Evolutionary conservation across 2,797 vertebrate species (phyloP).

Genomic region (Macrochelys suwanniensis): DNA sequence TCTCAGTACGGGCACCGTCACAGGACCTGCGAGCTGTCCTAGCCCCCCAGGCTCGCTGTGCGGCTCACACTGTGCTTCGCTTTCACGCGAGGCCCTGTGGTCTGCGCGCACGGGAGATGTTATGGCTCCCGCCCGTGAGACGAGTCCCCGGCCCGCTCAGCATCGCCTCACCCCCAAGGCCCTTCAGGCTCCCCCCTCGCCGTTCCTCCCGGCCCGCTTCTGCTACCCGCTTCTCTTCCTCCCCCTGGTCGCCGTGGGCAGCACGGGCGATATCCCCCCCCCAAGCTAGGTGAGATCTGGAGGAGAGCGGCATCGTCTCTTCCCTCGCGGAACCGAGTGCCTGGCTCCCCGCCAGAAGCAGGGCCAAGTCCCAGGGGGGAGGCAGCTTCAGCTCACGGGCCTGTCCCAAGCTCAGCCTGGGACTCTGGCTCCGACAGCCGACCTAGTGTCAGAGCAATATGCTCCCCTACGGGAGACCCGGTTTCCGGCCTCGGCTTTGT

Average conservation of each 20-base stretch:
- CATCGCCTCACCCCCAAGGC: too few species aligned
- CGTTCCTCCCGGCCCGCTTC: neutral
- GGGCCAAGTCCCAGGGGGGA: neutral
- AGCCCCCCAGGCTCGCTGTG: too few species aligned
- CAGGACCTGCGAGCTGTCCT: too few species aligned
- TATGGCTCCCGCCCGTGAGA: neutral
- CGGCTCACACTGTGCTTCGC: neutral
- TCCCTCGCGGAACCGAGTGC: neutral
- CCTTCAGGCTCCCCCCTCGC: fast-evolving
- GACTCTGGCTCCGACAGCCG: neutral
- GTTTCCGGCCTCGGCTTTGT: neutral
- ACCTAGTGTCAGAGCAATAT: too few species aligned
- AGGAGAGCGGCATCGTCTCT: neutral
- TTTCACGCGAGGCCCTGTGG: too few species aligned
- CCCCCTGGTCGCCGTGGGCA: neutral
- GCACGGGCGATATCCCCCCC: too few species aligned
- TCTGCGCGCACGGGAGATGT: too few species aligned
- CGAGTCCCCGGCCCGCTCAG: neutral
- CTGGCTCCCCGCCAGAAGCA: neutral
- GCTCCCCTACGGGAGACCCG: too few species aligned
- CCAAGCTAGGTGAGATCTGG: too few species aligned
- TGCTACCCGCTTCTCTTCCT: neutral
- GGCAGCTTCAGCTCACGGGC: neutral
- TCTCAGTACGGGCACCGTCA: neutral
- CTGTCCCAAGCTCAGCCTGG: neutral